Percentiles rank a stretch among this genome's conserved stretches.
Evolutionary conservation across 92 coral and sea anemone species (phyloP).

Genomic region (Muricea muricata): DNA sequence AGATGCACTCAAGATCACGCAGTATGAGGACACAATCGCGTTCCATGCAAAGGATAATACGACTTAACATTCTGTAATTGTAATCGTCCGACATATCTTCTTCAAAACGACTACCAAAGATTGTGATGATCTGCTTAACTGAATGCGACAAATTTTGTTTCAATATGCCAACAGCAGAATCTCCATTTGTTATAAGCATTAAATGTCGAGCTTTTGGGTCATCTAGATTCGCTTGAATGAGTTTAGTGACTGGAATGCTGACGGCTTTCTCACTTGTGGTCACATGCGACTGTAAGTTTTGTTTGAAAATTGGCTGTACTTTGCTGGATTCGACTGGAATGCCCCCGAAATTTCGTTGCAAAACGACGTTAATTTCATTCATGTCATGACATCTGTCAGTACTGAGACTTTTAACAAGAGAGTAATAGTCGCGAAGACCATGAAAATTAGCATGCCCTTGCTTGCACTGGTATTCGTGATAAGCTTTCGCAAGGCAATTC

Average conservation of each 20-base stretch:
- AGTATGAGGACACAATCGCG: constrained; percentile 84
- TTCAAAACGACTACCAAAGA: constrained; percentile 91
- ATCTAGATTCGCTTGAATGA: constrained; percentile 76
- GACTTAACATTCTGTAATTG: constrained; percentile 86
- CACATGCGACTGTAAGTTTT: background rate
- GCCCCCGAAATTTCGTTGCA: constrained; percentile 5
- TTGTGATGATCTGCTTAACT: constrained; percentile 85
- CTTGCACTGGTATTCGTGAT: constrained; percentile 57
- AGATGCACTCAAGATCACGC: constrained; percentile 88
- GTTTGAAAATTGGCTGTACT: background rate
- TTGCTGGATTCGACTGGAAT: constrained; percentile 1
- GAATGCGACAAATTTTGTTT: constrained; percentile 72
- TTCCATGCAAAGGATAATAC: constrained; percentile 94
- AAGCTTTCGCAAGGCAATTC: constrained; percentile 51
- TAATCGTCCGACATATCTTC: constrained; percentile 92
- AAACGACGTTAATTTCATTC: background rate
- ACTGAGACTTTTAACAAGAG: constrained; percentile 57
- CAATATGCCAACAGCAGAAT: constrained; percentile 87
- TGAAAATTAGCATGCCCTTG: constrained; percentile 65
- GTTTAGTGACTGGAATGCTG: constrained; percentile 59
- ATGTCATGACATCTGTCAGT: constrained; percentile 12
- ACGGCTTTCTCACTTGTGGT: background rate
- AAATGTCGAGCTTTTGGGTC: constrained; percentile 88
- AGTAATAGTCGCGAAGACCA: constrained; percentile 71
- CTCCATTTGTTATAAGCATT: constrained; percentile 90